A percentile compares a stretch with the other conserved stretches of the same genome.
These are phyloP conservation scores for Tolypeutes matacus DNA, from an alignment of 2,797 vertebrate genomes.

Conservation along the genomic window DNA sequence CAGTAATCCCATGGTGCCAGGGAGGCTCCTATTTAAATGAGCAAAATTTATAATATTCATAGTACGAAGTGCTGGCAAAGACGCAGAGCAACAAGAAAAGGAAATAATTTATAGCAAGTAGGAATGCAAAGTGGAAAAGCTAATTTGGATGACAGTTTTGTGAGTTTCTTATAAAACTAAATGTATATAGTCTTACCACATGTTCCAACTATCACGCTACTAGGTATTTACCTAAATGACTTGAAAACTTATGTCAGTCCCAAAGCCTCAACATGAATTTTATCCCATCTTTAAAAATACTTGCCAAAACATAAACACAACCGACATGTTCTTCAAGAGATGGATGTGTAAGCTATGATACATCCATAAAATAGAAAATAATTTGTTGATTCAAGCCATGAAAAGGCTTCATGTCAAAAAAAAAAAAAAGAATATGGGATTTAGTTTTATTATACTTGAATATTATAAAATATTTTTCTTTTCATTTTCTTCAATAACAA, in stretches of 20 bases:
- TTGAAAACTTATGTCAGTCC: no score
- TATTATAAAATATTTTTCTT: no score
- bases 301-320: no score
- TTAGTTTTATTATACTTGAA: no score
- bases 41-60: background rate
- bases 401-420: background rate
- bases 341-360: background rate
- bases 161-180: background rate
- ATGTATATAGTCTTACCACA: background rate
- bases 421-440: no score
- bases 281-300: no score
- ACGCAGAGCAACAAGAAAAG: background rate
- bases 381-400: background rate
- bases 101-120: no score
- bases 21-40: background rate
- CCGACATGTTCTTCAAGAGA: background rate
- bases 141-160: background rate
- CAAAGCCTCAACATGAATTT: background rate
- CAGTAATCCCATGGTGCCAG: no score
- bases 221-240: background rate
- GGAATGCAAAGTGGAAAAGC: no score
- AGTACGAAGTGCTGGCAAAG: background rate
- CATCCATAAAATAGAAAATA: no score
- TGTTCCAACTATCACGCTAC: background rate
- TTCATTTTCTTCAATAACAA: no score